phyloP scores from a whole-genome alignment of 2,113 vertebrate species.

The Lagopus leucura region DNA sequence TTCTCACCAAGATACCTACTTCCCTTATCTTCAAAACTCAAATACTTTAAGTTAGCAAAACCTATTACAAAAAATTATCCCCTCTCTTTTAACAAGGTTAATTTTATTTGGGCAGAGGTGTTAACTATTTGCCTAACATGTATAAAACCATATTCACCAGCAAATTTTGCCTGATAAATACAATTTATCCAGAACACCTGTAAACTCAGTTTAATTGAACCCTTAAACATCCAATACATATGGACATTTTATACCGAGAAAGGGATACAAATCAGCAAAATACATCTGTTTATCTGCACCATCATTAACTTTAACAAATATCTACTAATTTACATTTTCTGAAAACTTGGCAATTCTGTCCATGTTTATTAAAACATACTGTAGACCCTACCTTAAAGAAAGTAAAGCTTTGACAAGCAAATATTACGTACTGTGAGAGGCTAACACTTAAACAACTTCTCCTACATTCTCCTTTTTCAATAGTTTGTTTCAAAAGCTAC shows the following conservation, averaged over 20 bases:
- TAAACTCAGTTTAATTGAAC: background rate
- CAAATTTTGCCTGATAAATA: background rate
- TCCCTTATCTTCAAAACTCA: background rate
- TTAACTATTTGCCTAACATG: background rate
- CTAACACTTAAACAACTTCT: background rate
- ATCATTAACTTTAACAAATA: background rate
- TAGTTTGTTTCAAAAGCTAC: background rate
- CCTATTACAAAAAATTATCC: background rate
- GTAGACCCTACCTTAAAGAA: background rate
- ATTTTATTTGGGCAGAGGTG: background rate
- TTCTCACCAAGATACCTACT: rapidly evolving
- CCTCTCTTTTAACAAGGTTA: background rate
- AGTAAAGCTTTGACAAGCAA: background rate
- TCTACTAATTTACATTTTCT: background rate
- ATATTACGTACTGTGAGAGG: background rate
- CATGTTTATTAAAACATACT: background rate
- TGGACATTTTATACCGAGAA: background rate
- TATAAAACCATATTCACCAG: background rate
- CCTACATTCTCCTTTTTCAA: background rate
- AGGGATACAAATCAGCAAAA: background rate
- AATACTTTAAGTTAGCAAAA: background rate
- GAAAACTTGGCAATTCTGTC: background rate
- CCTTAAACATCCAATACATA: background rate
- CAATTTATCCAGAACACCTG: background rate
- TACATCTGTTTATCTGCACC: background rate